Evolutionary conservation across 2,113 vertebrate genomes (phyloP).

Genomic region (Tursiops truncatus): DNA sequence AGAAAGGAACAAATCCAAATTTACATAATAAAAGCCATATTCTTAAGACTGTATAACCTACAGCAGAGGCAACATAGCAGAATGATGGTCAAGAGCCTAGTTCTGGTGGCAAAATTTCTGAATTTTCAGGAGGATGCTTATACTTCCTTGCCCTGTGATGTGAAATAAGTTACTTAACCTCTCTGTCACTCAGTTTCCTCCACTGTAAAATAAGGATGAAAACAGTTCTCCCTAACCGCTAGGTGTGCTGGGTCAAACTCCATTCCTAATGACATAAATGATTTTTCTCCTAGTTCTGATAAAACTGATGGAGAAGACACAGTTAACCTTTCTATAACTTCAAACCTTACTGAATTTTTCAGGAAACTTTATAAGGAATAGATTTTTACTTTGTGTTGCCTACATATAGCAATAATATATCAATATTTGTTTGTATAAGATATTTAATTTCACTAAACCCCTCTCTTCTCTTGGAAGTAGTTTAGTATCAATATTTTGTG

Average conservation of each 20-base stretch:
- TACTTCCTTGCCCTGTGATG: not conserved
- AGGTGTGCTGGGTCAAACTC: not conserved
- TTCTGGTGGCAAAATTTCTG: not conserved
- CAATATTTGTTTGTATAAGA: not conserved
- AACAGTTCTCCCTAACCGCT: not conserved
- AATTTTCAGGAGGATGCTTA: not conserved
- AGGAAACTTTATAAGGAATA: not conserved
- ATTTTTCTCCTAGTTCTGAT: not conserved
- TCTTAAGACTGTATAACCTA: too few relatives aligned
- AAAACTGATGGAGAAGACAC: not conserved
- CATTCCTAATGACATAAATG: not conserved
- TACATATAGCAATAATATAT: not conserved
- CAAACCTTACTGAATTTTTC: not conserved
- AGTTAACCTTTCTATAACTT: not conserved
- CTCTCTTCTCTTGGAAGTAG: not conserved
- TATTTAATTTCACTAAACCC: not conserved
- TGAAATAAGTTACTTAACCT: not conserved
- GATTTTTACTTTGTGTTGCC: not conserved
- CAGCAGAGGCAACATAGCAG: fast-evolving
- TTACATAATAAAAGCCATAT: not conserved
- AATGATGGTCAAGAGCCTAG: not conserved
- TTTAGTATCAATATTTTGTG: not conserved
- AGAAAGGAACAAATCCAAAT: not conserved
- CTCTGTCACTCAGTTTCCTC: not conserved
- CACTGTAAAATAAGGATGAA: not conserved